Evolutionary conservation across 2,113 vertebrate genomes (phyloP), one percentile per base, ranked within the genome.

Genomic region (Heterotilapia buettikoferi): DNA sequence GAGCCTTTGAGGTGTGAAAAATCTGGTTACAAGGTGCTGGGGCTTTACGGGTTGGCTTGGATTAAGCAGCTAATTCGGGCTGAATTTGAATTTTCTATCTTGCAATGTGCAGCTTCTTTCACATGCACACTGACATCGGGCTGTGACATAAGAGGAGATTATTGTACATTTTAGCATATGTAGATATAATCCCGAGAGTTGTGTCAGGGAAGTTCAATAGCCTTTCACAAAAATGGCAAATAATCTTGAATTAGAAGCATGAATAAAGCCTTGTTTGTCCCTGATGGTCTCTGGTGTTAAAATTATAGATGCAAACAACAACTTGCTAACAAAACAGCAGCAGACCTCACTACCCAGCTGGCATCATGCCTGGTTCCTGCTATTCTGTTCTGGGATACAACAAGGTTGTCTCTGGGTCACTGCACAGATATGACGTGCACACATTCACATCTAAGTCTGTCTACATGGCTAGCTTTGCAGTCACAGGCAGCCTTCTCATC

Each of bases 321-420:
- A 5, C n/a, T 79, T 7, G 14, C 63, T 43, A 76, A 83, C 31
- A 84, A 78, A 90, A 87, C 57, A 83, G 59, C 76, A 88, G 56
- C 21, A 85, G 54, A 86, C 24, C 52, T 79, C 57, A 11, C 6
- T 47, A 63, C 63, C 47, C 19, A 54, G 59, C 88, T 93, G 93
- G 89, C 88, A 54, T 50, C 40, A 1, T 71, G 85, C 90, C 91
- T 4, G 5, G 61, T 57, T 26, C 86, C 57, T 86, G 84, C 54
- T 56, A 19, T 33, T 81, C 80, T 86, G 68, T 61, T 63, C 29
- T 78, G 38, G 13, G 47, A 43, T 85, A 88, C 84, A 90, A 83
- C 80, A 91, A 85, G 84, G 83, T 88, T 29, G 71, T 90, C 73
- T 92, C 53, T 84, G 88, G 92, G 90, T 94, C 90, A 86, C 78